These are phyloP conservation scores for Drepanosiphum platanoidis DNA, from an alignment of 2,888 invertebrate genomes.

Conservation along the genomic window DNA sequence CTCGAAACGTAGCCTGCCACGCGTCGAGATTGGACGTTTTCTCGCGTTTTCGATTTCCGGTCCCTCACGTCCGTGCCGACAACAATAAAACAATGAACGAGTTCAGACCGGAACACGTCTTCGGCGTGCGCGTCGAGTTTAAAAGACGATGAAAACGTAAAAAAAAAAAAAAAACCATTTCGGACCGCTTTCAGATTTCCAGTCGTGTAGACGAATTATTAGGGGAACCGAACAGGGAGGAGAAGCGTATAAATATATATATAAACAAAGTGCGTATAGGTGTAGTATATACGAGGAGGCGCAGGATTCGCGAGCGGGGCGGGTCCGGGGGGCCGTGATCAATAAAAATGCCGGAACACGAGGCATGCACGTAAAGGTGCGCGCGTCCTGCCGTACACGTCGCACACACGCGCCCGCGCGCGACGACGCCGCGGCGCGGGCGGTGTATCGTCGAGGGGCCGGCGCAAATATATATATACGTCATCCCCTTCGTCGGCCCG, in stretches of 20 bases:
- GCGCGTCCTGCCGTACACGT: constrained; percentile 26
- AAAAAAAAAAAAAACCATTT: no score
- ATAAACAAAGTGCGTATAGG: neutral
- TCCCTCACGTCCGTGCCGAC: no score
- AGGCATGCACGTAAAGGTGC: constrained; percentile 56
- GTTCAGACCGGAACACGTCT: no score
- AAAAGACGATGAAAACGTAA: no score
- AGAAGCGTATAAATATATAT: neutral
- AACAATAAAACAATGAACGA: no score
- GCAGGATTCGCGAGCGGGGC: constrained; percentile 25
- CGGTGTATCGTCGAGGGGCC: constrained; percentile 48
- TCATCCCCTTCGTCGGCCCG: constrained; percentile 32
- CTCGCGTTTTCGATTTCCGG: no score
- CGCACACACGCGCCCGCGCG: neutral
- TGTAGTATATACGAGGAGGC: neutral
- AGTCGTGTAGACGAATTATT: no score
- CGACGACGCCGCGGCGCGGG: constrained; percentile 32
- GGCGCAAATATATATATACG: constrained; percentile 49
- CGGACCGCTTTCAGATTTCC: no score
- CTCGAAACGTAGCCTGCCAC: neutral
- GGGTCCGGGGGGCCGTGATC: constrained; percentile 57
- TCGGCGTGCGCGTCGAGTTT: no score
- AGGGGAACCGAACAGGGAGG: no score
- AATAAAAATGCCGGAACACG: constrained; percentile 62
- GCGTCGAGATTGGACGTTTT: no score